Evolutionary conservation across 2,113 vertebrate genomes (phyloP), one percentile per base, ranked within the genome.

Genomic region (Oxygymnocypris stewartii): DNA sequence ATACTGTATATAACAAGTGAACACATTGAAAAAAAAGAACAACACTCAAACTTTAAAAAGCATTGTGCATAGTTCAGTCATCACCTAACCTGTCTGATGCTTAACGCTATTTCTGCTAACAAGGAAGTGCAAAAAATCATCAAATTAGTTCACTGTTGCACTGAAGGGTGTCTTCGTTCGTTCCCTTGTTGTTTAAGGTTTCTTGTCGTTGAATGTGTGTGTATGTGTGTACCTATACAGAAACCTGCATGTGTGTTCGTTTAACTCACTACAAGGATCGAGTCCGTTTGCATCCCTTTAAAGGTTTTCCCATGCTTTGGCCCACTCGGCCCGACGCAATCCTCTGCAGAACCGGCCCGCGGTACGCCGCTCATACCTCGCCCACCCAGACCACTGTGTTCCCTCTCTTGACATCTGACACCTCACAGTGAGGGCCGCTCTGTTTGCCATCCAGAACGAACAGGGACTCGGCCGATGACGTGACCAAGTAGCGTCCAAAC

Each of bases 371-470:
- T 99, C 97, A 99, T 95, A 97, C 97, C 91, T 99, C 98, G 3
- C 96, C 97, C 14, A 99, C 96, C 98, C 98, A 99, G 88, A 99
- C 96, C 76, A 95, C 94, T 75, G 96, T 96, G 94, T 97, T 96
- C 14, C 95, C 97, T 83, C 94, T 93, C 91, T 94, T 96, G 86
- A 99, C 90, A 88, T 96, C 97, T 0, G 97, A 96, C 90, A 99
- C 95, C 95, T 99, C 97, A 44, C 98, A 99, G 89, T 95, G 96
- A 76, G 97, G 95, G 0, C 93, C 90, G 25, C 95, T 97, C 91
- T 95, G 96, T 90, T 96, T 95, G 79, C 96, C 97, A 0, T 96
- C 95, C 92, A 99, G 92, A 89, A 99, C 94, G 90, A 99, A 96
- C 89, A 99, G 91, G 0, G 98, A 99, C 81, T 96, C 95, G 18